These are phyloP conservation scores for Mylabris sibirica DNA, from an alignment of 2,888 invertebrate genomes.

Conservation along the genomic window DNA sequence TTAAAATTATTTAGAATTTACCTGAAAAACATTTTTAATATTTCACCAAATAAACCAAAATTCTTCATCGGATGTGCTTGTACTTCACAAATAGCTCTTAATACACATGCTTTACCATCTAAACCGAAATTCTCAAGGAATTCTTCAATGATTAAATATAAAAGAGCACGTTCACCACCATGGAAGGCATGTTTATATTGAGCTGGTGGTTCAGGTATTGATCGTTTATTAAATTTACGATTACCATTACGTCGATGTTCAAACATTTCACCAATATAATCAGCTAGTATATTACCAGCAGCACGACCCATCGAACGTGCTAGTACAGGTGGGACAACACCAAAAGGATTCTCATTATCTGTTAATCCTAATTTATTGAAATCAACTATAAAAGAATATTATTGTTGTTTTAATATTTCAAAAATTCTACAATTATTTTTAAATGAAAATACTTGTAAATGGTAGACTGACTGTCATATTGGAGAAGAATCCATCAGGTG, in stretches of 20 bases:
- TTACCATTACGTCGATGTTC: constrained; percentile 61
- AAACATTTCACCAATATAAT: constrained; percentile 77
- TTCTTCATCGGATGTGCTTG: constrained; percentile 80
- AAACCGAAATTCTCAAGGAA: constrained; percentile 81
- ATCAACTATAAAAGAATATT: constrained; percentile 74
- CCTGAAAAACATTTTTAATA: constrained; percentile 84
- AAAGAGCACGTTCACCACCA: constrained; percentile 82
- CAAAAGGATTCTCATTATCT: constrained; percentile 89
- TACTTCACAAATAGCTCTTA: constrained; percentile 86
- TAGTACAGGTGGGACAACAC: constrained; percentile 78
- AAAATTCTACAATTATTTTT: background rate
- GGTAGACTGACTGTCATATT: constrained; percentile 85
- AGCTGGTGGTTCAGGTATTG: constrained; percentile 52
- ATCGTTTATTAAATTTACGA: background rate
- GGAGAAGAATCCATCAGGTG: constrained; percentile 84
- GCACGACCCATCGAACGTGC: constrained; percentile 79
- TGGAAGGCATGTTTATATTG: constrained; percentile 68
- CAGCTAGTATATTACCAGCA: constrained; percentile 73
- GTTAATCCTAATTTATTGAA: constrained; percentile 85
- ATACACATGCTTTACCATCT: constrained; percentile 81
- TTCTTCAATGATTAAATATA: constrained; percentile 82
- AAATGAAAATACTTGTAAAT: constrained; percentile 72
- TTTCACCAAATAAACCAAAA: constrained; percentile 83
- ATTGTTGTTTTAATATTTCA: constrained; percentile 9
- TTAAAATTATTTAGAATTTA: constrained; percentile 61